These are phyloP conservation scores for Synergus umbraculus DNA, from an alignment of 2,888 invertebrate genomes.

Conservation along the genomic window DNA sequence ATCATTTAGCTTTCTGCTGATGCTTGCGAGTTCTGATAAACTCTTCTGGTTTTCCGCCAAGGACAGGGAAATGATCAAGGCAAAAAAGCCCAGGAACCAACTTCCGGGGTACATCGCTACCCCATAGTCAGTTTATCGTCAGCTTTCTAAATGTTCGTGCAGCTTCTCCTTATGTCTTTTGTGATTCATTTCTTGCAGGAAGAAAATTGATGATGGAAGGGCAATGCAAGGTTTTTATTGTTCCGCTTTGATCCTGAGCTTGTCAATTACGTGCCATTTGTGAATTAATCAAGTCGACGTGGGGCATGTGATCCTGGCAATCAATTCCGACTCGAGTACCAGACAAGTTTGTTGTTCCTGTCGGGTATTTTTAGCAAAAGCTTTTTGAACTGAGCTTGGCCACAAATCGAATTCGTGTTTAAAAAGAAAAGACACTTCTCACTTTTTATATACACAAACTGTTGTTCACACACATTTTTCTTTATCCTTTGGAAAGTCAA, in stretches of 20 bases:
- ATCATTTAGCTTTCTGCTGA: neutral
- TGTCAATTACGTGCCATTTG: slow-evolving; percentile 8
- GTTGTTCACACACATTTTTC: neutral
- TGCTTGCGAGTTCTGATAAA: neutral
- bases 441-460: neutral
- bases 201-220: neutral
- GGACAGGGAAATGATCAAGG: slow-evolving; percentile 59
- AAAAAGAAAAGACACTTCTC: slow-evolving; percentile 10
- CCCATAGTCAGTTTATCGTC: slow-evolving; percentile 67
- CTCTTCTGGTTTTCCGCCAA: slow-evolving; percentile 2
- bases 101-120: slow-evolving; percentile 73
- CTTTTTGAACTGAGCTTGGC: neutral
- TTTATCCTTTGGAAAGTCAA: neutral
- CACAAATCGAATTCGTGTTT: neutral
- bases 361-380: neutral
- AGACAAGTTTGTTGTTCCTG: slow-evolving; percentile 8
- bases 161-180: neutral
- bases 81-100: slow-evolving; percentile 66
- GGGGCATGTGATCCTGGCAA: slow-evolving; percentile 14
- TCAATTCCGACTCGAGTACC: slow-evolving; percentile 5
- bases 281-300: slow-evolving; percentile 11
- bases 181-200: neutral
- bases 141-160: neutral
- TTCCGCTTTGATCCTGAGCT: neutral
- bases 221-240: neutral